phyloP scores from a whole-genome alignment of 64 coral and sea anemone species.

The Trachythela sp. region DNA sequence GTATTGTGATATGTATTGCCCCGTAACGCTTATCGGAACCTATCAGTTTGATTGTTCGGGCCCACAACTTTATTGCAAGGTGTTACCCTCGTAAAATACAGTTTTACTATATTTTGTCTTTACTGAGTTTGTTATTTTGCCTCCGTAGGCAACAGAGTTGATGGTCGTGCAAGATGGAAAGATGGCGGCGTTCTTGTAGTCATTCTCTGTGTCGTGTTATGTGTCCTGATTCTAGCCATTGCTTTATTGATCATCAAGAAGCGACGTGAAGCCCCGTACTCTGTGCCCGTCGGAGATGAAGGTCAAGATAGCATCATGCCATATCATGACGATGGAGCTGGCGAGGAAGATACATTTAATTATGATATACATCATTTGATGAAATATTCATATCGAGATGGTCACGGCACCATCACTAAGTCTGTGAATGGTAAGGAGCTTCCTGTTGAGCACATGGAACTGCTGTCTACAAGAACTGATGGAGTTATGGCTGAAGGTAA shows the following conservation, averaged over 20 bases:
- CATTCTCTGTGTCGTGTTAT: constrained; percentile 65
- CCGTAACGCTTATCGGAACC: not conserved
- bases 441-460: not conserved
- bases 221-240: constrained; percentile 63
- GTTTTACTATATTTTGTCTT: no score
- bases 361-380: constrained; percentile 88
- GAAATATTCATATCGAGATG: constrained; percentile 58
- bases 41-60: no score
- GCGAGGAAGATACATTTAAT: constrained; percentile 89
- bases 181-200: constrained; percentile 68
- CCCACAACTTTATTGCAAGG: no score
- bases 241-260: constrained; percentile 70
- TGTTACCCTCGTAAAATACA: not conserved
- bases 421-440: not conserved
- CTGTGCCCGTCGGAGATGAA: constrained; percentile 49
- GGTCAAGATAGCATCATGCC: constrained; percentile 90
- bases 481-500: no score
- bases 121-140: not conserved
- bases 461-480: not conserved
- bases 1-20: not conserved
- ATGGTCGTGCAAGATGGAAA: constrained; percentile 40
- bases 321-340: constrained; percentile 94
- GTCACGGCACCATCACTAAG: not conserved
- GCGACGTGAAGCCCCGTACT: constrained; percentile 24
- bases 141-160: not conserved